These are phyloP conservation scores for Gavialis gangeticus DNA, from an alignment of 2,113 vertebrate species.

Conservation along the genomic window DNA sequence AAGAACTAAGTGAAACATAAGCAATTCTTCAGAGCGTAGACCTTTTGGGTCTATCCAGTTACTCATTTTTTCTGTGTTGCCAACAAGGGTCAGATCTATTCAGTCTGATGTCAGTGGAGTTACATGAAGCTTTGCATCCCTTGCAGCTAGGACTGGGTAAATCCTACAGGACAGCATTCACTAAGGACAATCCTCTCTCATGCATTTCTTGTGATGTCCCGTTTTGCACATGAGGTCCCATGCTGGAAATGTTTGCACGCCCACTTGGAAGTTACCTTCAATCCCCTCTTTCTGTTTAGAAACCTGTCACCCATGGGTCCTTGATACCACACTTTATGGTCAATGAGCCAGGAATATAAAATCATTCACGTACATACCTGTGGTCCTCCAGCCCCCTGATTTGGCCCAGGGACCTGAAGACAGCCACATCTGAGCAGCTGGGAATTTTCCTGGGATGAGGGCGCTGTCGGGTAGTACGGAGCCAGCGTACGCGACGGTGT, in stretches of 20 bases:
- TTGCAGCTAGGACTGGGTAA: neutral
- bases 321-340: neutral
- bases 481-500: neutral
- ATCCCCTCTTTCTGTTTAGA: neutral
- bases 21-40: neutral
- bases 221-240: neutral
- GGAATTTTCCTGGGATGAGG: neutral
- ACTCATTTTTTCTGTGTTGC: neutral
- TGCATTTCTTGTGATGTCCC: too few species aligned
- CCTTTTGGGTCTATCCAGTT: neutral
- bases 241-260: neutral
- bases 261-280: neutral
- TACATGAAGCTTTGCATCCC: neutral
- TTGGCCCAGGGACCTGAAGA: neutral
- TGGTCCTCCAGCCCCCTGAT: neutral
- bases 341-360: neutral
- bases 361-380: neutral
- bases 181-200: neutral
- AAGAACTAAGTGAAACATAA: neutral
- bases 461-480: neutral
- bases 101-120: neutral
- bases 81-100: neutral
- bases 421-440: neutral
- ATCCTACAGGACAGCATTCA: neutral
- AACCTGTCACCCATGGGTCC: neutral